Percentiles rank a stretch among this genome's conserved stretches.
Conservation (phyloP, 2,113 vertebrate species). For the Chitala chitala region DNA sequence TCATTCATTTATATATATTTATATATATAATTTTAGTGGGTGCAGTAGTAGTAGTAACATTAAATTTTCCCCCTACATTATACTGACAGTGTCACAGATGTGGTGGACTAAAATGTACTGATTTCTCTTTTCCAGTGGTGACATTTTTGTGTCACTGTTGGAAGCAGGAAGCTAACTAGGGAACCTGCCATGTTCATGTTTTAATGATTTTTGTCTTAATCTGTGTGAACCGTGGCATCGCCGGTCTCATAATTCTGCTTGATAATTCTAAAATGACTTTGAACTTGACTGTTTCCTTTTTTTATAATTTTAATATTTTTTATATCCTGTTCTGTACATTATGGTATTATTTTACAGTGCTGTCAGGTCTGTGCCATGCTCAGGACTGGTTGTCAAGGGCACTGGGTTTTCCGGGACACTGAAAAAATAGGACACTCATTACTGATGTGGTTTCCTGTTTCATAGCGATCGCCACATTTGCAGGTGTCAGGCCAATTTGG, state of each 20-base stretch:
- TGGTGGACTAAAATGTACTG: not conserved
- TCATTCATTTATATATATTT: not conserved
- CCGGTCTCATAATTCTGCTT: not conserved
- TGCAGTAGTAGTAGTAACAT: too few relatives aligned
- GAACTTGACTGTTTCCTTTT: not conserved
- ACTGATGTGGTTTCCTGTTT: slow-evolving; percentile 7
- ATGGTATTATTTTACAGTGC: not conserved
- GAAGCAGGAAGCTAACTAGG: not conserved
- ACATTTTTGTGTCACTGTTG: not conserved
- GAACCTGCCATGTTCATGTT: not conserved
- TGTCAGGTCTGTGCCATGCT: not conserved
- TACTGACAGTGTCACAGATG: too few relatives aligned
- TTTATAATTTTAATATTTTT: not conserved
- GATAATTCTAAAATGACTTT: not conserved
- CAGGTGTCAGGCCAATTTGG: slow-evolving; percentile 16
- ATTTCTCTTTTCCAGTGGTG: not conserved
- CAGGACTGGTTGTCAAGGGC: slow-evolving; percentile 5
- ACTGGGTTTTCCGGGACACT: slow-evolving; percentile 6
- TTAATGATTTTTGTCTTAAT: not conserved
- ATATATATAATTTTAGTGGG: too few relatives aligned
- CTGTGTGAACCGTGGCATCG: not conserved
- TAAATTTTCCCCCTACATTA: too few relatives aligned
- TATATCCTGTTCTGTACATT: not conserved
- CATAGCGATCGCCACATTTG: slow-evolving; percentile 5
- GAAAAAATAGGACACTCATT: slow-evolving; percentile 16